Conservation (phyloP, 2,888 invertebrate genomes). For the Xanthorhoe spadicearia region DNA sequence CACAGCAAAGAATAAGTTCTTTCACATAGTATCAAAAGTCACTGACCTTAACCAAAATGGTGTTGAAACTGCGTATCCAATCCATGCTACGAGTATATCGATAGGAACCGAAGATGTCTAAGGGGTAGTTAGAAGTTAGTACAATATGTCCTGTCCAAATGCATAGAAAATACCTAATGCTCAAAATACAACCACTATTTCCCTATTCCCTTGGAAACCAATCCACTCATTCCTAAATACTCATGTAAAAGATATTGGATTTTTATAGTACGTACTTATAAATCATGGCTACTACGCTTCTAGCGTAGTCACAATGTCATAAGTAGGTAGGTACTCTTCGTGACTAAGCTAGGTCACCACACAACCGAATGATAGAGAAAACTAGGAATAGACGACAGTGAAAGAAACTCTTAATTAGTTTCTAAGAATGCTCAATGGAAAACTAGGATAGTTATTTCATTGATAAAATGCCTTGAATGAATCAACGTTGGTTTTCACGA, state of each 20-base stretch:
- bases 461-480: slow-evolving; percentile 18
- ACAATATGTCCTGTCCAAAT: too few species aligned
- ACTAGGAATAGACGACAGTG: background rate
- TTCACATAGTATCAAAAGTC: too few species aligned
- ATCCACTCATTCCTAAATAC: background rate
- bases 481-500: background rate
- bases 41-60: too few species aligned
- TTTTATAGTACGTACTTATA: background rate
- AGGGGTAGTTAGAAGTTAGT: too few species aligned
- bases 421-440: slow-evolving; percentile 21
- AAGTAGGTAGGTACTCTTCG: slow-evolving; percentile 3
- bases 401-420: background rate
- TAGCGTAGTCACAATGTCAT: background rate
- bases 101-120: too few species aligned
- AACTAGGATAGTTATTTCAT: slow-evolving; percentile 15
- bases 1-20: too few species aligned
- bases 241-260: background rate
- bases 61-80: too few species aligned
- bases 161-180: too few species aligned
- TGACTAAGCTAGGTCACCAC: slow-evolving; percentile 8
- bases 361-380: slow-evolving; percentile 6
- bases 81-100: too few species aligned
- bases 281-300: background rate
- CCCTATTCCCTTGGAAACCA: too few species aligned
- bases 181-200: too few species aligned